Conservation (phyloP, 1,140 invertebrate genomes). For the Prorops nasuta region DNA sequence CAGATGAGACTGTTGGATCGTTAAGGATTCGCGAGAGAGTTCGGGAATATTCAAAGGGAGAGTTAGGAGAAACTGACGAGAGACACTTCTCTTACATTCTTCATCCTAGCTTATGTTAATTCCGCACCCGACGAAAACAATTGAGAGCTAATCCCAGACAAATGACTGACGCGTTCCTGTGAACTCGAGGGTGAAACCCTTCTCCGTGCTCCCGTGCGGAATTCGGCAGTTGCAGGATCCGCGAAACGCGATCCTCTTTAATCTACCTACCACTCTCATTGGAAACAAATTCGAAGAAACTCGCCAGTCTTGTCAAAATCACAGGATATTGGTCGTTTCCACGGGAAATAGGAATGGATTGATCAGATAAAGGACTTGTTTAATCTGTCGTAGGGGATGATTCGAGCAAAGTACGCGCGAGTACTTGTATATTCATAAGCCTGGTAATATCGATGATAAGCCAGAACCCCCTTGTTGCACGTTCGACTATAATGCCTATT, state of each 20-base stretch:
- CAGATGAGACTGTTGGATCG: no score
- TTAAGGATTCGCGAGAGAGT: conserved; percentile 29
- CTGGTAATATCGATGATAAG: conserved; percentile 52
- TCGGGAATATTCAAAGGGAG: conserved; percentile 36
- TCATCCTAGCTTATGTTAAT: conserved; percentile 59
- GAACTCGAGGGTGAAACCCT: conserved; percentile 11
- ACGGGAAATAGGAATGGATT: no score
- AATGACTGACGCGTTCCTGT: conserved; percentile 48
- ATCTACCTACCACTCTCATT: no score
- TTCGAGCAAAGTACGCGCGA: no score
- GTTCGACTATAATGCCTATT: conserved; percentile 42
- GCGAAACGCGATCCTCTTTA: no score
- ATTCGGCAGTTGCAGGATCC: no score
- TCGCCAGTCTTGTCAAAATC: no score
- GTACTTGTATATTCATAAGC: conserved; percentile 30
- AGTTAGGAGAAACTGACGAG: conserved; percentile 31
- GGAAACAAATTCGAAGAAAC: no score
- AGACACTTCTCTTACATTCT: conserved; percentile 45
- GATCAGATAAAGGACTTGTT: no score
- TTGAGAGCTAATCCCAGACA: conserved; percentile 55
- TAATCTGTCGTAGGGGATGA: no score
- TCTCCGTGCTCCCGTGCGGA: not conserved
- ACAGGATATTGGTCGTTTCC: no score
- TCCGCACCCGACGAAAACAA: conserved; percentile 47
- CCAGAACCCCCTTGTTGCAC: conserved; percentile 32